Evolutionary conservation across 2,797 vertebrate species (phyloP), one percentile per base, ranked within the genome.

Genomic region (Melanotaenia parkinsoni): DNA sequence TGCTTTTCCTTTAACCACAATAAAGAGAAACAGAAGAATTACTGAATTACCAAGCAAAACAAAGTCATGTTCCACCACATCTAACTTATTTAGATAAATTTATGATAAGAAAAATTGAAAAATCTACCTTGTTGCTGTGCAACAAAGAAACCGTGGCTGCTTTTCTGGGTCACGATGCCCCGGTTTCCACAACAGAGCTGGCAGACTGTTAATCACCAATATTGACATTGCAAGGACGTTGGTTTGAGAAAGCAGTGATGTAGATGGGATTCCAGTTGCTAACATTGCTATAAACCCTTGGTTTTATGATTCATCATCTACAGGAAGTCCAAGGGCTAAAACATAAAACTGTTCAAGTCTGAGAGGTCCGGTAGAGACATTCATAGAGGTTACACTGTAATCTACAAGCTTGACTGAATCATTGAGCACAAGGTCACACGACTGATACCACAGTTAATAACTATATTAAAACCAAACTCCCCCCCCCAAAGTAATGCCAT

Each of bases 231-330:
- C 74, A 85, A 88, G 86, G 87, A 88, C 79, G 69, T 61, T 50
- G 78, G 85, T 81, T 81, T 80, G 73, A 68, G 76, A 75, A 82
- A 76, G 86, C 78, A 83, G 76, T 88, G 79, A 77, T 90, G 89
- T 88, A 87, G 86, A 89, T 66, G 53, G 83, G 86, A 85, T 89
- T 87, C 76, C 70, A 78, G 88, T 90, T 70, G 71, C 86, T 83
- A 84, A 88, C 87, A 83, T 89, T 84, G 89, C 86, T 79, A 90
- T 94, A 93, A 94, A 92, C 6, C 75, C 67, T 67, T 60, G 78
- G 82, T 92, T 95, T 93, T 94, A 94, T 88, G 92, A 92, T 88
- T 90, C 84, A 80, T 91, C 90, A 84, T 85, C 88, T 62, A 77
- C 56, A 6, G 82, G 63, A 89, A 88, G 88, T 93, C 91, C 89